phyloP scores from a whole-genome alignment of 2,113 vertebrate genomes.

The Lathamus discolor region DNA sequence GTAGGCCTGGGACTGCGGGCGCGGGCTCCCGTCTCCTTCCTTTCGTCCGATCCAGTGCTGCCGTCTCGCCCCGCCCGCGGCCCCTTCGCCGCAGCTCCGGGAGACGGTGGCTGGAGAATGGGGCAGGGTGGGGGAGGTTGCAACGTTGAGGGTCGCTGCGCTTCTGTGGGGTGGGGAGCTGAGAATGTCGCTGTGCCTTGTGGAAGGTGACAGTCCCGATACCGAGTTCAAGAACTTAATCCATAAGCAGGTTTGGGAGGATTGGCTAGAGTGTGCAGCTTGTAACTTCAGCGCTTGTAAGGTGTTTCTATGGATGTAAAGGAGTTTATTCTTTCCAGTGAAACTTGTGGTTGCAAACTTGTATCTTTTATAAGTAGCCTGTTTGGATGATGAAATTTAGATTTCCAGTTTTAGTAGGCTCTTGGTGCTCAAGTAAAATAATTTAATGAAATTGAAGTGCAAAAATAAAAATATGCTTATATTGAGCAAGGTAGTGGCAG shows the following conservation, averaged over 20 bases:
- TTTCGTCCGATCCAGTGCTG: not conserved
- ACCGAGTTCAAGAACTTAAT: fast-evolving
- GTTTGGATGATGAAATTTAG: not conserved
- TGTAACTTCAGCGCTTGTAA: no score
- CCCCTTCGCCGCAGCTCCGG: not conserved
- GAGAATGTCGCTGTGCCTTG: not conserved
- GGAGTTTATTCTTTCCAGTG: not conserved
- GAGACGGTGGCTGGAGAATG: not conserved
- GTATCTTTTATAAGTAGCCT: not conserved
- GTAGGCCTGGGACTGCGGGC: not conserved
- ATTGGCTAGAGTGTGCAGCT: fast-evolving
- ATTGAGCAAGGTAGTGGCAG: fast-evolving
- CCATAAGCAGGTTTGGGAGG: not conserved
- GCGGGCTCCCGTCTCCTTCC: not conserved
- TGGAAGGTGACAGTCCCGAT: not conserved
- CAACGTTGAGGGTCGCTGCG: not conserved
- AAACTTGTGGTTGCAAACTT: not conserved
- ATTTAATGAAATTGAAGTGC: not conserved
- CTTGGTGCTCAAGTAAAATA: not conserved
- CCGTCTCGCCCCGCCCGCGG: not conserved
- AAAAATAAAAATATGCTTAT: not conserved
- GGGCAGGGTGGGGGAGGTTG: not conserved
- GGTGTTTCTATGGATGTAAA: fast-evolving
- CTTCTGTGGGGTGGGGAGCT: not conserved
- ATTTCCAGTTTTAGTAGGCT: not conserved